These are phyloP conservation scores for Cydia splendana DNA, from an alignment of 1,140 invertebrate genomes.

Conservation along the genomic window DNA sequence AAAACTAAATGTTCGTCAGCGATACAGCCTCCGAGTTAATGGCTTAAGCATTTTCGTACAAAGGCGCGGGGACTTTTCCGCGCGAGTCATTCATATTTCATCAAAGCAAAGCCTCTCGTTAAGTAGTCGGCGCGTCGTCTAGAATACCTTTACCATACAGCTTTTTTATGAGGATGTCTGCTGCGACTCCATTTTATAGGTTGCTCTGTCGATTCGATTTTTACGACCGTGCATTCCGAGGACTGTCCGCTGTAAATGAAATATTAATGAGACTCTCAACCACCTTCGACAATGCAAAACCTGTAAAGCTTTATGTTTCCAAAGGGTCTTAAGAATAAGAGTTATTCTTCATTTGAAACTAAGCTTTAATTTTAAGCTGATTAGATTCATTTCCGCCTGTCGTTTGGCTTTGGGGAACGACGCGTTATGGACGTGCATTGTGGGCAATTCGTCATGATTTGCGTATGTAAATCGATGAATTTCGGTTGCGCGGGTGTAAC, in stretches of 20 bases:
- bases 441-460: conserved; percentile 75
- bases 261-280: conserved; percentile 41
- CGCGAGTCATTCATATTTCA: conserved; percentile 23
- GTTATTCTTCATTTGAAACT: conserved; percentile 38
- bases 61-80: background rate
- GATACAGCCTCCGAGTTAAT: background rate
- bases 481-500: conserved; percentile 72
- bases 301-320: conserved; percentile 30
- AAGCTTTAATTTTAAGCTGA: conserved; percentile 40
- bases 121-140: conserved; percentile 6
- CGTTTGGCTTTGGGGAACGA: conserved; percentile 36
- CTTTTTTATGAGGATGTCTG: conserved; percentile 29
- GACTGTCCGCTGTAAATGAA: conserved; percentile 39
- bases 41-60: background rate
- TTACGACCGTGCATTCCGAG: conserved; percentile 35
- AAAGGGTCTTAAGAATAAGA: conserved; percentile 41
- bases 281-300: conserved; percentile 39
- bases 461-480: conserved; percentile 75
- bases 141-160: conserved; percentile 19
- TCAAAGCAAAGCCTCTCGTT: conserved; percentile 30
- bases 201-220: conserved; percentile 25
- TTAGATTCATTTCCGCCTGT: conserved; percentile 40
- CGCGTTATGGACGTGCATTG: conserved; percentile 64
- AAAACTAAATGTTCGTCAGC: background rate
- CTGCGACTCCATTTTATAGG: conserved; percentile 22